These are phyloP conservation scores for Aplysia californica DNA, from an alignment of 1,140 invertebrate genomes.

Conservation along the genomic window DNA sequence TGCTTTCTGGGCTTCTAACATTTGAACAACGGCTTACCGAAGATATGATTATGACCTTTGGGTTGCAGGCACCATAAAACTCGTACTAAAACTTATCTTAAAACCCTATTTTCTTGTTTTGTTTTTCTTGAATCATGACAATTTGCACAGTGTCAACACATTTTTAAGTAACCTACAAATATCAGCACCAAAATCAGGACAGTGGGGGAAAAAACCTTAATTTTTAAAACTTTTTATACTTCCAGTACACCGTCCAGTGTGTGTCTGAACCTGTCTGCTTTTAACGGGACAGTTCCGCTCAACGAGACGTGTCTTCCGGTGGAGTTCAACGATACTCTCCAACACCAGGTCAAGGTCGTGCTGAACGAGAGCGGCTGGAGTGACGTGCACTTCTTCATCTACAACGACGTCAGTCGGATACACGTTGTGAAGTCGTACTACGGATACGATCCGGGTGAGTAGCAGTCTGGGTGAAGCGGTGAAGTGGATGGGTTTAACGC, in stretches of 20 bases:
- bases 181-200: no score
- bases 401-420: constrained; percentile 33
- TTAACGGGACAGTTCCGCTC: background rate
- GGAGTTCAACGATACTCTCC: constrained; percentile 15
- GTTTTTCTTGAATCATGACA: no score
- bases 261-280: constrained; percentile 31
- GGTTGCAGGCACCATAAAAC: no score
- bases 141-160: no score
- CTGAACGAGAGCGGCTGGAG: constrained; percentile 17
- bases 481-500: background rate
- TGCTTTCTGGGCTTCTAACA: no score
- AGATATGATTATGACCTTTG: no score
- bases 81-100: no score
- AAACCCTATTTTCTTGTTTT: no score
- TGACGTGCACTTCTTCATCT: constrained; percentile 29
- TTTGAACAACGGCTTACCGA: no score
- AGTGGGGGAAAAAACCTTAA: no score
- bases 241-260: constrained; percentile 27
- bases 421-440: constrained; percentile 4
- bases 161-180: no score
- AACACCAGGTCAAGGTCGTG: constrained; percentile 21
- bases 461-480: background rate
- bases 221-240: no score
- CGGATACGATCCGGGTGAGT: constrained; percentile 31
- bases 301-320: constrained; percentile 4